Evolutionary conservation across 2,113 vertebrate genomes (phyloP), one percentile per base, ranked within the genome.

Genomic region (Euleptes europaea): DNA sequence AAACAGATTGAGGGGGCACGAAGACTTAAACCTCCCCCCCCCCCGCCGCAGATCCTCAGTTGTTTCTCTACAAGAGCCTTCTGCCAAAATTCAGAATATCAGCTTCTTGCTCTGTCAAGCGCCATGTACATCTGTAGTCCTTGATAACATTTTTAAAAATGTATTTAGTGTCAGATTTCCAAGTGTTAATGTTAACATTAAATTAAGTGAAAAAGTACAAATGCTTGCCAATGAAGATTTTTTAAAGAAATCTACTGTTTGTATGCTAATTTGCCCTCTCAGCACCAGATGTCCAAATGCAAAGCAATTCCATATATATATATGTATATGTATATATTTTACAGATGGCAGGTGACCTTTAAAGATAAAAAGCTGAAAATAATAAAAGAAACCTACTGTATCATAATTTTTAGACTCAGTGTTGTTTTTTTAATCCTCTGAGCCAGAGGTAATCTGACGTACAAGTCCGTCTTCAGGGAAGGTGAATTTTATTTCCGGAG

Each of bases 311-410:
- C 86, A 80, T 12, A 88, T 85, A 57, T 42, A 11, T 21, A 74
- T 73, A 47, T 47, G 47, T 47, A 79, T 12, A 88, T 86, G 40
- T 54, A 10, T 17, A 73, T 71, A 78, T 90, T 86, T 72, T 81
- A 77, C 85, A 86, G 70, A 81, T 92, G 83, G 86, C 92, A 69
- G 89, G 63, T 92, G 84, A 75, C 82, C 86, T 84, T 92, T 85
- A 83, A 92, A 93, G 81, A 83, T 63, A 65, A 93, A 94, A 80
- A 31, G 84, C 75, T 91, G 81, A 87, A 44, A 69, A 60, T 70
- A 57, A n/a, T 13, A 49, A 33, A 47, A 10, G 79, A 40, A 60
- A 49, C 69, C 82, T 93, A 49, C 82, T 90, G 67, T 72, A 42
- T 89, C 69, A 81, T 89, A 81, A 5, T 90, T 90, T 83, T 78